Evolutionary conservation across 2,797 vertebrate species (phyloP), one percentile per base, ranked within the genome.

Genomic region (Gambelia wislizenii): DNA sequence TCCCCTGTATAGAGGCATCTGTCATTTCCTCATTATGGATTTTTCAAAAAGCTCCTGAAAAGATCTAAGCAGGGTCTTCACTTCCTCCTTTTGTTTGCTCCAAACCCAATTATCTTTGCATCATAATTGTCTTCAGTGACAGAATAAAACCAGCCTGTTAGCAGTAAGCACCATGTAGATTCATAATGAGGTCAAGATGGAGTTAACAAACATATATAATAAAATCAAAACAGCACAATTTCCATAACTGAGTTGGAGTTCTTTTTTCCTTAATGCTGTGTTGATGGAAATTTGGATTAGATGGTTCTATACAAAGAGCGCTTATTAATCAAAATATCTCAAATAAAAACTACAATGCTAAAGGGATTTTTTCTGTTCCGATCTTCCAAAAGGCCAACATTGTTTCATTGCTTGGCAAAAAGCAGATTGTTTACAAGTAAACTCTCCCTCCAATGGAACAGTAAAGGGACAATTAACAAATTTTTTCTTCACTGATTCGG

Each of bases 21-120:
- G 97, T 98, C 98, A 98, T 98, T 98, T 97, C 95, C 96, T 98
- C 97, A 98, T 98, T 98, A 98, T 97, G 96, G 96, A 98, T 98
- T 98, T 97, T 97, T 98, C 97, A 97, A 97, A 98, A 98, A 97
- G 97, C 95, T 97, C 97, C 96, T 92, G 89, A 96, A 97, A 98
- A 98, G 98, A 98, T 98, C 97, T 98, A 98, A 98, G 98, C 97
- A 97, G 95, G 95, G 93, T 96, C 93, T 95, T 97, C 96, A 97
- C 96, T 96, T 95, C 86, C 95, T 92, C 91, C 97, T 97, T 98
- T 98, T 98, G 97, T 98, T 97, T 96, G 92, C 67, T 91, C 70
- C 69, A 86, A 49, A 87, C 86, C 88, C 95, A 96, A 96, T 96
- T 96, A 95, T 94, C 95, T 95, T 96, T 96, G 95, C 96, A 94